Percentiles rank a stretch among this genome's conserved stretches.
Evolutionary conservation across 1,140 invertebrate genomes (phyloP).

Genomic region (Coptotermes formosanus): DNA sequence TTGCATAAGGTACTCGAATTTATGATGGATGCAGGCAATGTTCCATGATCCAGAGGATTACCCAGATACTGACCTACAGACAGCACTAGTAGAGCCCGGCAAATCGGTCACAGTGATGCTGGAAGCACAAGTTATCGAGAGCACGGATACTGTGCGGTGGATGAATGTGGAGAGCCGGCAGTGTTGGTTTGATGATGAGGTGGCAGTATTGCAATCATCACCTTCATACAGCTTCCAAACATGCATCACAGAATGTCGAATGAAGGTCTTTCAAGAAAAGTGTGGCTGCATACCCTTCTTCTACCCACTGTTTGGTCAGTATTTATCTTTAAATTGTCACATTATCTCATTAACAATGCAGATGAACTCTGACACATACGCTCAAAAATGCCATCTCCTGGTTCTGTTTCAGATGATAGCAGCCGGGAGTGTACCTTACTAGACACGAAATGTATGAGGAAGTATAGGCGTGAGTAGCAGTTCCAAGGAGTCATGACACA

Average conservation of each 20-base stretch:
- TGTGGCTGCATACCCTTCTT: conserved; percentile 45
- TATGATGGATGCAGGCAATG: background rate
- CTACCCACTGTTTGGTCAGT: conserved; percentile 41
- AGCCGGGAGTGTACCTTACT: background rate
- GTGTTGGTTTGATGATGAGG: background rate
- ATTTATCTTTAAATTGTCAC: background rate
- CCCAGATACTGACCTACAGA: background rate
- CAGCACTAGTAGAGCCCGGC: background rate
- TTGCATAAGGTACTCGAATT: no score
- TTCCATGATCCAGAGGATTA: background rate
- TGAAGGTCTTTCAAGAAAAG: conserved; percentile 31
- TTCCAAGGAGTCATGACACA: no score
- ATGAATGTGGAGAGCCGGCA: background rate
- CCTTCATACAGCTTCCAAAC: conserved; percentile 39
- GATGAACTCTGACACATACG: no score
- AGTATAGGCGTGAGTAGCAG: background rate
- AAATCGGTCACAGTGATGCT: background rate
- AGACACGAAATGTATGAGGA: background rate
- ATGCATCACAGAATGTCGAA: conserved; percentile 43
- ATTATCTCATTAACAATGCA: background rate
- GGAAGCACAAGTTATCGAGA: background rate
- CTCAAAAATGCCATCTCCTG: no score
- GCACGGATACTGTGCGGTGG: background rate
- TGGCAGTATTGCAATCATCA: background rate
- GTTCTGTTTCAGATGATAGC: background rate